Base-by-base conservation (phyloP, 2,113 vertebrate genomes). In the Dicrurus megarhynchus region DNA sequence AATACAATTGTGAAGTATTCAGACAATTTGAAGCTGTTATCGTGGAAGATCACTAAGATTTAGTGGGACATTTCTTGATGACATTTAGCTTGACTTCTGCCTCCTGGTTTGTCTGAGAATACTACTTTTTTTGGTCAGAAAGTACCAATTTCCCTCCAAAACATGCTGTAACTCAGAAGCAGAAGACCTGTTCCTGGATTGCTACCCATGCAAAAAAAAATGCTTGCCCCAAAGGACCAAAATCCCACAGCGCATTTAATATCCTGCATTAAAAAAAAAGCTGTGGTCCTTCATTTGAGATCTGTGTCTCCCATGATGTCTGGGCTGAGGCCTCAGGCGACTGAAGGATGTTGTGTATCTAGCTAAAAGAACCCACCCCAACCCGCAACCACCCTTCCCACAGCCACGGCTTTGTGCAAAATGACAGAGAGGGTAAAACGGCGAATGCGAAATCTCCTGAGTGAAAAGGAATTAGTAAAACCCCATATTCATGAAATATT, bases 401-500 rank as follows among this genome's bases (percentile, higher is more conserved):
- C 49, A 89, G 80, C 69, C 86, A 68, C 17, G 3, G 84, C 89
- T 94, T 95, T 90, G 85, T 90, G 79, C 79, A 93, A 93, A 96
- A 95, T 95, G 95, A 95, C 86, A 96, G 86, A 87, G 91, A 94
- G 93, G 88, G 92, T 68, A 77, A 90, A 95, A 90, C 33, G 2
- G 70, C 3, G 13, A 94, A 93, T 41, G 90, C 5, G 0, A 95
- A 97, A 93, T 97, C 96, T 97, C 97, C 89, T 92, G 95, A 96
- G 97, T 96, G 94, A 95, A 96, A 92, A 93, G 83, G 91, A 96
- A 95, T 97, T 92, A 97, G 96, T 91, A 95, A 96, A 96, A 87
- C 83, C 87, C 65, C 91, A 91, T 95, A 91, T 95, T 95, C 92
- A 95, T 95, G 95, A 96, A 93, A 92, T 95, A 94, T 85, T 94